Evolutionary conservation across 2,888 invertebrate species (phyloP), one percentile per base, ranked within the genome.

Genomic region (Synergus umbraculus): DNA sequence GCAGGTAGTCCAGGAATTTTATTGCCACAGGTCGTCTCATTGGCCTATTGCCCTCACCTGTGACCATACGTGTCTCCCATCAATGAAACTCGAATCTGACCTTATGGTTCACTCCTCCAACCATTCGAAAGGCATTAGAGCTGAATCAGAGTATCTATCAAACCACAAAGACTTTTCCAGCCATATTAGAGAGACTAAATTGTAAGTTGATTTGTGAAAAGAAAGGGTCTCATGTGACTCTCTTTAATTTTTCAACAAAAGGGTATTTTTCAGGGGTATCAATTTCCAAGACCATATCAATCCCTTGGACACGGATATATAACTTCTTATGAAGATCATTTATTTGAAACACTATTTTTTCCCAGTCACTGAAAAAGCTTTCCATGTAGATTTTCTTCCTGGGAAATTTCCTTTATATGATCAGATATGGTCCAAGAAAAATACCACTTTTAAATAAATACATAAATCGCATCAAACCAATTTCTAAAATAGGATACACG

Each of bases 11-110:
- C 60, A 76, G 79, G 82, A 86, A 85, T 86, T 89, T 89, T 89
- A 89, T 89, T 88, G 89, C 89, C 87, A 89, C 89, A 89, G 89
- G 88, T 89, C 76, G 77, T 63, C 43, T 78, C 83, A 82, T 83
- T 84, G 86, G 86, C 87, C 85, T 85, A 82, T 86, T 85, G 85
- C 84, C 84, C 84, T 79, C 78, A 73, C 84, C 80, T 80, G 78
- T 64, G 82, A 79, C 80, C 22, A 76, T 44, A 63, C 79, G 76
- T 73, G 49, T 79, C 65, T 66, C 18, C 79, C 82, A 85, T 86
- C 86, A 84, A 73, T 73, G 82, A 83, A 43, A 18, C 67, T 54
- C 66, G 49, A 41, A 18, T 77, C 41, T 63, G 7, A 8, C 22
- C 29, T 44, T 18, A 44, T 46, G 22, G 18, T 77, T 77, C 77